A percentile compares a stretch with the other conserved stretches of the same genome.
These are phyloP conservation scores for Gnathonemus echidnorhynchus DNA, from an alignment of 2,113 vertebrate species.

Conservation along the genomic window DNA sequence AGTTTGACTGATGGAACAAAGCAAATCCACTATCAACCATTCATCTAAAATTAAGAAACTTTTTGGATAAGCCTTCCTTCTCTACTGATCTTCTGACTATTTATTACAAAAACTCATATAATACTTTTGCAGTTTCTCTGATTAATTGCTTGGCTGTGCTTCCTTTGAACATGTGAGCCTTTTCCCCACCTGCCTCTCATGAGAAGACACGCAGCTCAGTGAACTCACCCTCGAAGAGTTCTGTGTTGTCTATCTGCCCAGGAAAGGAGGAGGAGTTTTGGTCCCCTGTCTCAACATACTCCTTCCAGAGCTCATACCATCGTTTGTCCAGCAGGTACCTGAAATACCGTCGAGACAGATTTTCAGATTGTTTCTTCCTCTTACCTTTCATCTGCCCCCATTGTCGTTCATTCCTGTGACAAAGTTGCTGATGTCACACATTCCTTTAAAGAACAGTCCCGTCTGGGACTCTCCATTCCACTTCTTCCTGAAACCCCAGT, in stretches of 20 bases:
- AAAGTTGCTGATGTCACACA: background rate
- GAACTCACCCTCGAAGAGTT: constrained; percentile 69
- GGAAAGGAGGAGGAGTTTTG: constrained; percentile 68
- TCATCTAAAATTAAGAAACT: background rate
- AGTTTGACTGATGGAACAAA: background rate
- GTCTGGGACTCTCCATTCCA: background rate
- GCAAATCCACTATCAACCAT: background rate
- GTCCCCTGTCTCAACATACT: constrained; percentile 65
- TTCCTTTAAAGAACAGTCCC: background rate
- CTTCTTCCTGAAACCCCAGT: background rate
- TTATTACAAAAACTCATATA: background rate
- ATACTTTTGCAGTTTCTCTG: background rate
- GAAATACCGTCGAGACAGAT: constrained; percentile 20
- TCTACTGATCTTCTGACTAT: background rate
- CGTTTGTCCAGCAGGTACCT: constrained; percentile 72
- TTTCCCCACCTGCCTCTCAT: background rate
- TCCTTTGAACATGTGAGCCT: background rate
- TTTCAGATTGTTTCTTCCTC: background rate
- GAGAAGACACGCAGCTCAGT: background rate
- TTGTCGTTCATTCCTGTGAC: background rate
- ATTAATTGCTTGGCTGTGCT: background rate
- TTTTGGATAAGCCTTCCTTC: background rate
- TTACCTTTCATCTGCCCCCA: background rate
- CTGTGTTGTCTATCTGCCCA: constrained; percentile 67
- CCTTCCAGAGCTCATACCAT: constrained; percentile 75